Evolutionary conservation across 1,140 invertebrate species (phyloP).

Genomic region (Lineus longissimus): DNA sequence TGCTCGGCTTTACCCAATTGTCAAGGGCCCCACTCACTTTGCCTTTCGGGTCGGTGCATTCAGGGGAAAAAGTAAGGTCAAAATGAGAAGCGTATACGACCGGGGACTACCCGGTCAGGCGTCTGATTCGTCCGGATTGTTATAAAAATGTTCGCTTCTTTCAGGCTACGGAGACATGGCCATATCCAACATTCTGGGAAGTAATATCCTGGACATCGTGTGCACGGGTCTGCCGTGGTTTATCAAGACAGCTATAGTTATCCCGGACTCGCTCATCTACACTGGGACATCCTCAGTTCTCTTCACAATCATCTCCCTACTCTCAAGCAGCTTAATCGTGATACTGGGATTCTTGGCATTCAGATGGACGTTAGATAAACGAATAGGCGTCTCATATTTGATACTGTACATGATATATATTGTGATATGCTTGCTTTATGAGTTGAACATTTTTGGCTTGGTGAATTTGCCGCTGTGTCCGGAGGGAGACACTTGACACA

Average conservation of each 20-base stretch:
- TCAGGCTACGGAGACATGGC: constrained; percentile 84
- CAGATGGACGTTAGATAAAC: constrained; percentile 38
- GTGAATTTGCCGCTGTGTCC: constrained; percentile 42
- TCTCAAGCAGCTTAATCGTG: constrained; percentile 44
- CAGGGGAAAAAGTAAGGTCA: no score
- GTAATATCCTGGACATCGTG: constrained; percentile 98
- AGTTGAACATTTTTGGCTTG: constrained; percentile 49
- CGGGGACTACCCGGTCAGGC: no score
- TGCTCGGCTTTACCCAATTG: no score
- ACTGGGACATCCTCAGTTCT: constrained; percentile 37
- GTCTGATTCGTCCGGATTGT: no score
- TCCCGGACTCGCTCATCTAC: constrained; percentile 20
- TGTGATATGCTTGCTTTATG: constrained; percentile 41
- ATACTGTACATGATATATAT: constrained; percentile 37
- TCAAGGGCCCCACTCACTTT: no score
- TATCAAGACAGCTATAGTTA: constrained; percentile 27
- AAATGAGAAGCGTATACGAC: no score
- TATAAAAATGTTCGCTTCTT: constrained; percentile 3
- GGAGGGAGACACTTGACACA: no score
- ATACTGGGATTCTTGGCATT: constrained; percentile 31
- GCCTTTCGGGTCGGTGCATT: no score
- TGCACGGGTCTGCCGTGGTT: constrained; percentile 91
- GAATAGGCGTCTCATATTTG: constrained; percentile 35
- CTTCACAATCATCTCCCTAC: constrained; percentile 42
- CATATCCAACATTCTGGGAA: constrained; percentile 95